A percentile compares a stretch with the other conserved stretches of the same genome.
Evolutionary conservation across 2,888 invertebrate species (phyloP).

Genomic region (Prosapia bicincta): DNA sequence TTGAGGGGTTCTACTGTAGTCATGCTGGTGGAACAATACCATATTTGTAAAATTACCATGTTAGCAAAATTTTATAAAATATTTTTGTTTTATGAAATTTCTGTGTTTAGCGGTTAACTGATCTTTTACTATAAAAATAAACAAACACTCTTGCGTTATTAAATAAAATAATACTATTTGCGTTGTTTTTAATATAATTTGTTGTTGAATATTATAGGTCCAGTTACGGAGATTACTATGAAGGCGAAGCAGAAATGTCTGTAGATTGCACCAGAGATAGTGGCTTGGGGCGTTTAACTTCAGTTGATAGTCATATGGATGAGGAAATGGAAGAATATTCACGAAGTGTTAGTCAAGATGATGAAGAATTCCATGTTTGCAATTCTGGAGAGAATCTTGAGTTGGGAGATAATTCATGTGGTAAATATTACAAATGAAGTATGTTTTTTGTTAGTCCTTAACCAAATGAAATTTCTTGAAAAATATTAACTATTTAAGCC

Average conservation of each 20-base stretch:
- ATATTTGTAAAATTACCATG: too few species aligned
- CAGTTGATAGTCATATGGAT: slow-evolving; percentile 1
- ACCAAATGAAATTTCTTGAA: not conserved
- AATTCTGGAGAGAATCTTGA: not conserved
- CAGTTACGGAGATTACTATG: slow-evolving; percentile 21
- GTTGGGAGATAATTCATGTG: slow-evolving; percentile 9
- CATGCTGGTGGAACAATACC: too few species aligned
- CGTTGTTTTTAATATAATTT: too few species aligned
- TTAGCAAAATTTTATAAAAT: too few species aligned
- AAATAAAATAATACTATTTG: too few species aligned
- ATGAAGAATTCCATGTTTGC: not conserved
- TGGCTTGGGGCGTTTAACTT: slow-evolving; percentile 42
- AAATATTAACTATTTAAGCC: too few species aligned
- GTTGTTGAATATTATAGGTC: not conserved
- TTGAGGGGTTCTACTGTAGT: too few species aligned
- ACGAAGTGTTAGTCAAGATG: not conserved
- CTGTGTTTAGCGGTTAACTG: too few species aligned
- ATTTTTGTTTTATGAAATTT: too few species aligned
- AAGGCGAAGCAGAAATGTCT: slow-evolving; percentile 46
- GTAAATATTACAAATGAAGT: not conserved
- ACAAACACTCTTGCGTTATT: too few species aligned
- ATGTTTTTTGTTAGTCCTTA: not conserved
- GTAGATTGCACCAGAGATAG: slow-evolving; percentile 61
- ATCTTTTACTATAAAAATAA: too few species aligned
- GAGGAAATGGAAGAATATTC: slow-evolving; percentile 9